These are phyloP conservation scores for Limnodromus scolopaceus DNA, from an alignment of 2,797 vertebrate genomes.

Conservation along the genomic window DNA sequence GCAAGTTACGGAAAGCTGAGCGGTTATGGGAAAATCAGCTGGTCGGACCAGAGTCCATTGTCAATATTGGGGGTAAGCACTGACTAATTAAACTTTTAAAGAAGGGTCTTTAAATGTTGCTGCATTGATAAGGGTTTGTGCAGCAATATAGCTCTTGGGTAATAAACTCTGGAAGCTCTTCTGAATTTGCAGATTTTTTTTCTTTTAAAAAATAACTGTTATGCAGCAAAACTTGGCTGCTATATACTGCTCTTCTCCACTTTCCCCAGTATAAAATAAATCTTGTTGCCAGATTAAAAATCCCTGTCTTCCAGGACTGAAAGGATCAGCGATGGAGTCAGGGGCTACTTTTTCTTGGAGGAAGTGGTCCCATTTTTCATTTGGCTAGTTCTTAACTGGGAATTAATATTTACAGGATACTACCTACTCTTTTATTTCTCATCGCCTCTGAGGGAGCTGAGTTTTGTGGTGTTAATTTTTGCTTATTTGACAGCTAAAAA, in stretches of 20 bases:
- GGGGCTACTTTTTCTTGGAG: neutral
- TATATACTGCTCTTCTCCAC: neutral
- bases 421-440: neutral
- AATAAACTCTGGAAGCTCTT: neutral
- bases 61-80: conserved; percentile 86
- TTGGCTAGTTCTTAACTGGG: neutral
- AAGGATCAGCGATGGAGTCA: neutral
- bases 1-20: conserved; percentile 86
- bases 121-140: neutral
- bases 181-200: neutral
- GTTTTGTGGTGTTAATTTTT: neutral
- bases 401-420: neutral
- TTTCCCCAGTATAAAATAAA: neutral
- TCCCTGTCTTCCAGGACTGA: neutral
- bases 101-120: neutral
- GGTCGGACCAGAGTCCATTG: conserved; percentile 90
- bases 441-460: neutral
- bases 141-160: neutral
- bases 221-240: neutral
- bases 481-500: neutral
- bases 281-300: neutral
- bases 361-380: neutral
- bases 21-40: conserved; percentile 89
- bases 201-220: neutral
- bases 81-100: neutral